phyloP scores from a whole-genome alignment of 2,113 vertebrate genomes.

The Osmerus eperlanus region DNA sequence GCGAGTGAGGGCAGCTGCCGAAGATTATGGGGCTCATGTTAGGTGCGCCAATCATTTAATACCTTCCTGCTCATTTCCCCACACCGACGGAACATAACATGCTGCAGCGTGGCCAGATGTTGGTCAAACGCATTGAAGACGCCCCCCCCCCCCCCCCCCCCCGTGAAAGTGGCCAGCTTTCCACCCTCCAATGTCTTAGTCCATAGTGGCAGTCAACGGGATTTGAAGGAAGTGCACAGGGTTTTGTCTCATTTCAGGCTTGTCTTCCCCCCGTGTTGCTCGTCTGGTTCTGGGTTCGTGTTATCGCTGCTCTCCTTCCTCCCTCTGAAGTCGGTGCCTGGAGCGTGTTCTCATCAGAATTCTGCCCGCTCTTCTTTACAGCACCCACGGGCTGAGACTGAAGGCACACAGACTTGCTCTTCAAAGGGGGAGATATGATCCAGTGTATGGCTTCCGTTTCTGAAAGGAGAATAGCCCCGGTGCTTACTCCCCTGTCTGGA shows the following conservation, averaged over 20 bases:
- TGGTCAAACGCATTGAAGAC: no score
- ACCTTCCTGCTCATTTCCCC: constrained; percentile 2
- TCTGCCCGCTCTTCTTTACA: neutral
- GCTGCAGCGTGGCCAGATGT: no score
- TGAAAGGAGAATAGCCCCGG: no score
- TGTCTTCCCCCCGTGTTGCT: constrained; percentile 7
- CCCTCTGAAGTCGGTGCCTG: constrained; percentile 17
- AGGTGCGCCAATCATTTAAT: constrained; percentile 33
- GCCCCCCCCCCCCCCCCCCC: no score
- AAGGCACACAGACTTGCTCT: constrained; percentile 2
- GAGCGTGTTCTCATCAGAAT: constrained; percentile 7
- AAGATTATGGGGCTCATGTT: constrained; percentile 16
- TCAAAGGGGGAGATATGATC: neutral
- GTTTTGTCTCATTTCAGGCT: neutral
- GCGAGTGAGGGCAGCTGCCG: constrained; percentile 17
- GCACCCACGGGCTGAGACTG: neutral
- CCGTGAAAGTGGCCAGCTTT: no score
- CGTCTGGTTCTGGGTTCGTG: constrained; percentile 8
- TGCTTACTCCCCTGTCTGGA: no score
- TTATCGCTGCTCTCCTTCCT: neutral
- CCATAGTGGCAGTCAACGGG: no score
- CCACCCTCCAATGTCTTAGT: no score
- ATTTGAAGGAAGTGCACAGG: no score
- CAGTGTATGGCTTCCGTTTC: neutral
- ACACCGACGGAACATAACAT: no score